Percentiles rank a stretch among this genome's conserved stretches.
Evolutionary conservation across 1,140 invertebrate species (phyloP).

Genomic region (Caenorhabditis inopinata): DNA sequence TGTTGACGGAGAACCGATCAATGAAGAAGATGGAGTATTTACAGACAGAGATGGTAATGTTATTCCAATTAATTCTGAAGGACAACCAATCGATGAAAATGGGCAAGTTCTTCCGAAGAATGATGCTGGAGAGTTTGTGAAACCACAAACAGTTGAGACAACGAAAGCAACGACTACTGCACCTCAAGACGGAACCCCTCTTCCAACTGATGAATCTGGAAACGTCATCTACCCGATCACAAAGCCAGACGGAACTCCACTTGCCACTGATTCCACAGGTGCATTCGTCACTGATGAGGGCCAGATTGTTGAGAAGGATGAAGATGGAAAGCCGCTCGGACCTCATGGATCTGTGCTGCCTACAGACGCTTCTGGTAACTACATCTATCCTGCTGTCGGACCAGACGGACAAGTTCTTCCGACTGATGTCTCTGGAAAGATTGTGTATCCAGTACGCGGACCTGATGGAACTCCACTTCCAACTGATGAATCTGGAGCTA

Average conservation of each 20-base stretch:
- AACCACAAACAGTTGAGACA: neutral
- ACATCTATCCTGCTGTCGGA: slow-evolving; percentile 28
- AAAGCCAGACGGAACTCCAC: slow-evolving; percentile 10
- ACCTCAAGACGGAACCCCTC: slow-evolving; percentile 26
- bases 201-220: neutral
- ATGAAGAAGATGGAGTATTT: slow-evolving; percentile 34
- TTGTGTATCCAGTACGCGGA: slow-evolving; percentile 16
- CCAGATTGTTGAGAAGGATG: neutral
- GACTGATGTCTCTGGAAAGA: neutral
- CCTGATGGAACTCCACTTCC: neutral
- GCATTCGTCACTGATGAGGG: neutral
- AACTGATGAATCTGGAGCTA: too few species aligned
- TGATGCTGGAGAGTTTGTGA: slow-evolving; percentile 47
- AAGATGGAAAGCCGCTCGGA: slow-evolving; percentile 22
- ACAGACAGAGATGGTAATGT: slow-evolving; percentile 24
- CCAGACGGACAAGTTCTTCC: slow-evolving; percentile 34
- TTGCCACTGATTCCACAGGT: slow-evolving; percentile 37
- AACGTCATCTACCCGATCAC: neutral
- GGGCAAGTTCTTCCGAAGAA: slow-evolving; percentile 57
- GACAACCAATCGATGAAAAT: slow-evolving; percentile 38
- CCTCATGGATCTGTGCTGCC: slow-evolving; percentile 36
- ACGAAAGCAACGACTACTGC: neutral
- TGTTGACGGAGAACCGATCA: slow-evolving; percentile 36
- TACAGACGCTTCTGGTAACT: slow-evolving; percentile 40
- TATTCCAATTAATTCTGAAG: slow-evolving; percentile 33